Conservation (phyloP, 2,113 vertebrate genomes). For the Pomatostomus ruficeps region DNA sequence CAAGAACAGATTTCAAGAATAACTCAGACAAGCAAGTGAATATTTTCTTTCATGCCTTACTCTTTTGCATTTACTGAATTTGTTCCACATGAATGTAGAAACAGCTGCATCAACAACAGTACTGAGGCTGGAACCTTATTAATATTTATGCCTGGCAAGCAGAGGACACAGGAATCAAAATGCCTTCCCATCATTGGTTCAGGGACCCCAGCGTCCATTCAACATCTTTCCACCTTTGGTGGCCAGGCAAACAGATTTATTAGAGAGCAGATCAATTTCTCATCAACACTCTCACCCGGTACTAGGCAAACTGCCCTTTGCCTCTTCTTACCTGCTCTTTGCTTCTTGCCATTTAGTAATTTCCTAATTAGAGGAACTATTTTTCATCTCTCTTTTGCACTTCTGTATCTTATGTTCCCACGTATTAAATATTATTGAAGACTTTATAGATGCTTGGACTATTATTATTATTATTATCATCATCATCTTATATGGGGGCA, state of each 20-base stretch:
- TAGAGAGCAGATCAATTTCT: conserved; percentile 11
- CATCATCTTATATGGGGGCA: not conserved
- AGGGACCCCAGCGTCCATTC: not conserved
- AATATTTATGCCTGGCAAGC: conserved; percentile 36
- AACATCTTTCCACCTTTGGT: not conserved
- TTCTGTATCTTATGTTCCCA: not conserved
- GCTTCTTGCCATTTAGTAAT: not conserved
- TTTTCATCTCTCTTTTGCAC: not conserved
- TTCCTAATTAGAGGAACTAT: not conserved
- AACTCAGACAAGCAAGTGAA: not conserved
- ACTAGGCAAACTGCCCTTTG: not conserved
- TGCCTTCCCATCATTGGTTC: not conserved
- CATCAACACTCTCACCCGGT: not conserved
- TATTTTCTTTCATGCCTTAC: conserved; percentile 24
- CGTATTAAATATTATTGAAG: not conserved
- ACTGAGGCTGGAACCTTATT: conserved; percentile 24
- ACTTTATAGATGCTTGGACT: not conserved
- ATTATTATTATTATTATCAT: not conserved
- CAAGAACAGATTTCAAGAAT: not conserved
- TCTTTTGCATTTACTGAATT: conserved; percentile 41
- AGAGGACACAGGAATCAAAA: not conserved
- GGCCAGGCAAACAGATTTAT: not conserved
- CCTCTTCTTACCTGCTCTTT: not conserved
- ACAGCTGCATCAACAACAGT: conserved; percentile 40
- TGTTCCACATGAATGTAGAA: conserved; percentile 54